Percentiles rank a stretch among this genome's conserved stretches.
Evolutionary conservation across 2,888 invertebrate genomes (phyloP).

Genomic region (Noctua pronuba): DNA sequence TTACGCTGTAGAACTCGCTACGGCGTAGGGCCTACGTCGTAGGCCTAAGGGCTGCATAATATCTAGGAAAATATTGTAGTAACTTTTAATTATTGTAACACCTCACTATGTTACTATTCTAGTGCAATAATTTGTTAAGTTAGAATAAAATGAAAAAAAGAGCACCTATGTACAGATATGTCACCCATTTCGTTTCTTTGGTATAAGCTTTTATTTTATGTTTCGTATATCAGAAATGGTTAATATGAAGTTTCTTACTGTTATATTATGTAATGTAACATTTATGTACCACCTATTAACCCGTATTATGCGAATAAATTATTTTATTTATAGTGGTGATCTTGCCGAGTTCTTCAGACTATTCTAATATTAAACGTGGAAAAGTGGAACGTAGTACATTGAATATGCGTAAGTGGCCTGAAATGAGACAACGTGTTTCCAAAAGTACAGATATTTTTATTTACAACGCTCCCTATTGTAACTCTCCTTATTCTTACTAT

Average conservation of each 20-base stretch:
- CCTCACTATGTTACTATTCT: too few species aligned
- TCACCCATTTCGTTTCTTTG: too few species aligned
- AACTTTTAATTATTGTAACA: too few species aligned
- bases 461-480: neutral
- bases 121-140: too few species aligned
- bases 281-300: too few species aligned
- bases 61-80: neutral
- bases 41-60: conserved; percentile 25
- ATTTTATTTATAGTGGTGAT: neutral
- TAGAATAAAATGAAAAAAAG: too few species aligned
- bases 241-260: too few species aligned
- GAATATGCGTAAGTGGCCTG: neutral
- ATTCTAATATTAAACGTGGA: neutral
- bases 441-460: neutral
- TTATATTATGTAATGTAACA: too few species aligned
- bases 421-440: neutral
- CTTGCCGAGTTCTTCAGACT: neutral
- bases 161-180: too few species aligned
- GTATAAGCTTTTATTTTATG: too few species aligned
- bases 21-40: conserved; percentile 51
- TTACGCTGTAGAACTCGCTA: conserved; percentile 38
- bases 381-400: neutral
- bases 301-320: too few species aligned
- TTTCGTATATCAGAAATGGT: too few species aligned
- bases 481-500: neutral